Base-by-base conservation (phyloP, 2,888 invertebrate species). In the Tipula unca region DNA sequence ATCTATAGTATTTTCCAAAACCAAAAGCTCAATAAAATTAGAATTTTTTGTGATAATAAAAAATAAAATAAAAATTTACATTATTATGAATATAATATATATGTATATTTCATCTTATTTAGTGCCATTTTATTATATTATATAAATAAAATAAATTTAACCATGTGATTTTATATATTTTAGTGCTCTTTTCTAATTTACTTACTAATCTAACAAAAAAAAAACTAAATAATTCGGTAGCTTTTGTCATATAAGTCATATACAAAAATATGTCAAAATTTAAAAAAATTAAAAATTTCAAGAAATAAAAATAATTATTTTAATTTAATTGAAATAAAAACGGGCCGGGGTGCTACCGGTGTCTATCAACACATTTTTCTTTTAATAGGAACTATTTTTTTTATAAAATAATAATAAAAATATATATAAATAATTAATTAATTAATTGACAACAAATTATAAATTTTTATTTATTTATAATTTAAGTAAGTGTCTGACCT, bases 261-360 rank as follows among this genome's bases (percentile, higher is more conserved):
- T 48, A 48, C 1, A 69, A 69, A 25, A 69, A 25, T 32, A 32
- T 6, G 4, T 32, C 32, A 32, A 32, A 32, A 32, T 32, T 32
- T 32, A 32, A 32, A 48, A 48, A 17, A 48, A 48, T 6, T 20
- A 10, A 25, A 69, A 69, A 25, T 69, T 69, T 69, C 25, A 69
- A 69, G 69, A 69, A 69, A 69, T 69, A 69, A 69, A 69, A 69
- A 69, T 69, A 69, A 69, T 32, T n/a, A 32, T 83, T 35, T 83
- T 83, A 32, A 83, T 32, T 32, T 32, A 32, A 83, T 83, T 83
- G 32, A 83, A 83, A 17, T 83, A n/a, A 32, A 32, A 32, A 83
- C 39, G 36, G 84, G 84, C 84, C 84, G 84, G 84, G 84, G 84
- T 84, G 84, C 84, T 84, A 84, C 84, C 84, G 84, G 84, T 84